These are phyloP conservation scores for Typhlomys cinereus DNA, from an alignment of 2,113 vertebrate species.

Conservation along the genomic window DNA sequence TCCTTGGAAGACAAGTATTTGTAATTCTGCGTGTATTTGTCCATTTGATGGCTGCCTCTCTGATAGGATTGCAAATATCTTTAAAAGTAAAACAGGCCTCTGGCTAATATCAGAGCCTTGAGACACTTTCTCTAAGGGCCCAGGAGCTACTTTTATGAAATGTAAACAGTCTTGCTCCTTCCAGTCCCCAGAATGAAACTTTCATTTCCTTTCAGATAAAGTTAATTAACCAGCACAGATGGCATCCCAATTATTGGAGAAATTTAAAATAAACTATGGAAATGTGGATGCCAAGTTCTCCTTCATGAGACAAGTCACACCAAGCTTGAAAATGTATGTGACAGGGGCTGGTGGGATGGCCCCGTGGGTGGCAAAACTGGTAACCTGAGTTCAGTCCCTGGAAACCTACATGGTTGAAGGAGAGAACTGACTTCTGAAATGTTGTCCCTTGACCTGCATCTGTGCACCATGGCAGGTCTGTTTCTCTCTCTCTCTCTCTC, in stretches of 20 bases:
- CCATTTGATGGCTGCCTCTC: background rate
- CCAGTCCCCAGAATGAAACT: too few relatives aligned
- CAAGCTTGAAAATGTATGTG: background rate
- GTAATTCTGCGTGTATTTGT: background rate
- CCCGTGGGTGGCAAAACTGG: background rate
- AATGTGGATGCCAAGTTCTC: too few relatives aligned
- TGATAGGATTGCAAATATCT: background rate
- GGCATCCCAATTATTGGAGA: background rate
- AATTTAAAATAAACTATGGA: background rate
- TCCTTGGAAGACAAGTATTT: background rate
- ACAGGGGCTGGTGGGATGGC: background rate
- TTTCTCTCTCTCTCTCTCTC: too few relatives aligned
- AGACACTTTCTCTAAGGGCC: background rate
- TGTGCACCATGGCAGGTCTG: too few relatives aligned
- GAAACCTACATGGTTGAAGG: too few relatives aligned
- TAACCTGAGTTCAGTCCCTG: background rate
- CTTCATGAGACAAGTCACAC: background rate
- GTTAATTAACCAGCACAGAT: background rate
- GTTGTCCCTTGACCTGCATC: too few relatives aligned
- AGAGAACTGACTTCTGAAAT: too few relatives aligned
- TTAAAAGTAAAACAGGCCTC: background rate
- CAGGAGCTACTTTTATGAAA: background rate
- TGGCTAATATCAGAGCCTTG: background rate
- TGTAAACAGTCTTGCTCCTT: too few relatives aligned
- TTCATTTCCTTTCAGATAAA: background rate